Conservation (phyloP, 2,113 vertebrate genomes). For the Prietella phreatophila region DNA sequence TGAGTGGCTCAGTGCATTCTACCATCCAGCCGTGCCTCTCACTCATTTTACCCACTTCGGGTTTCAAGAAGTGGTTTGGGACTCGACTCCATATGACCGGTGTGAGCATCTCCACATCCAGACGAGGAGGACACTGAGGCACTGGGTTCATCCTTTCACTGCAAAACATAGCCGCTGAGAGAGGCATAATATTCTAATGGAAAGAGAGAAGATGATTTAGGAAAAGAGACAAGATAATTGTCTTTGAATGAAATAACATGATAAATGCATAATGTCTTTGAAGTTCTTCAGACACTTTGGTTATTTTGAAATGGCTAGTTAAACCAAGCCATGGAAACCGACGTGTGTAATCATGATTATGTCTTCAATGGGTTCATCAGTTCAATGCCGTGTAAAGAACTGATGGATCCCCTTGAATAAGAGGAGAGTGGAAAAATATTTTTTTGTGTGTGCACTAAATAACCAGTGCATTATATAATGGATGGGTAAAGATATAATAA, state of each 20-base stretch:
- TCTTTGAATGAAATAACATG: background rate
- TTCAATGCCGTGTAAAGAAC: background rate
- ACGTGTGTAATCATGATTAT: background rate
- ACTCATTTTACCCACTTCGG: constrained; percentile 74
- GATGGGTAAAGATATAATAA: background rate
- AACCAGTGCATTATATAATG: background rate
- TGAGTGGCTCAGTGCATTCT: constrained; percentile 83
- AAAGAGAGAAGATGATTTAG: background rate
- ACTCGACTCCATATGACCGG: constrained; percentile 93
- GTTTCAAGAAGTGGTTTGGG: constrained; percentile 83
- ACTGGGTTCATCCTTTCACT: constrained; percentile 87
- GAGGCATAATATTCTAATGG: constrained; percentile 93
- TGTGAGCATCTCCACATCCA: constrained; percentile 83
- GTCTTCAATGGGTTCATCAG: background rate
- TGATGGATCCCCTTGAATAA: background rate
- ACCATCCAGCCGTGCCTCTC: constrained; percentile 89
- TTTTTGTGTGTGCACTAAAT: background rate
- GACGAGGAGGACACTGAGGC: constrained; percentile 86
- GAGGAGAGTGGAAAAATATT: background rate
- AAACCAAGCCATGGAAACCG: background rate
- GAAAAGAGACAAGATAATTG: background rate
- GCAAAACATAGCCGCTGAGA: constrained; percentile 93
- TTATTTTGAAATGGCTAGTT: background rate
- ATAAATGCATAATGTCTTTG: background rate
- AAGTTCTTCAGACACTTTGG: background rate